Percentiles rank a stretch among this genome's conserved stretches.
Conservation (phyloP, 2,888 invertebrate genomes). For the Colletes collaris region DNA sequence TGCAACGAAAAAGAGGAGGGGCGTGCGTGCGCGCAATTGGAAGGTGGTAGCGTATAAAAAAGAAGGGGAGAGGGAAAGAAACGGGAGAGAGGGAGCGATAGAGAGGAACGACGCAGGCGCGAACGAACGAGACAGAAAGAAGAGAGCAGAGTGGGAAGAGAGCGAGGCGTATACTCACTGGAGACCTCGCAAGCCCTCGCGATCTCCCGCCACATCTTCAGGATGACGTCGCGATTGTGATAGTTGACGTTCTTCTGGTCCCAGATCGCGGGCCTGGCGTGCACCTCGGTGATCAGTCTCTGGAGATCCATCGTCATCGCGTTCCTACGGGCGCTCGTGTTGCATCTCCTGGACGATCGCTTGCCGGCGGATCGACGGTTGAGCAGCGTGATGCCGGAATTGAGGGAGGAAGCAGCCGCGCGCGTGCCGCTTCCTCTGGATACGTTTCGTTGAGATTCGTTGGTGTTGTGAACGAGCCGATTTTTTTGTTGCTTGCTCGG, state of each 20-base stretch:
- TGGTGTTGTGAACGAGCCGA: constrained; percentile 44
- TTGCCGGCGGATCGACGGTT: constrained; percentile 60
- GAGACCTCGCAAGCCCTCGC: constrained; percentile 75
- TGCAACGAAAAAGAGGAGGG: background rate
- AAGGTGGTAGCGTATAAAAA: background rate
- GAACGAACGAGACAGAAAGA: constrained; percentile 20
- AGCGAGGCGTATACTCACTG: constrained; percentile 69
- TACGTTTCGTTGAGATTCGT: constrained; percentile 47
- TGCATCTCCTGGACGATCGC: constrained; percentile 69
- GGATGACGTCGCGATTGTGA: constrained; percentile 75
- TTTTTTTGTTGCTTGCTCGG: constrained; percentile 34
- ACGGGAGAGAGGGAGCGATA: background rate
- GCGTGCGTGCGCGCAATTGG: background rate
- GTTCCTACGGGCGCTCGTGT: constrained; percentile 68
- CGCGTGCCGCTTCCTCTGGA: constrained; percentile 65
- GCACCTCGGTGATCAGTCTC: constrained; percentile 74
- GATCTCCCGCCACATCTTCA: constrained; percentile 76
- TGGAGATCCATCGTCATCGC: constrained; percentile 75
- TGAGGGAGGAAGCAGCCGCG: constrained; percentile 65
- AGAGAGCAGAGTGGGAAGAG: constrained; percentile 16
- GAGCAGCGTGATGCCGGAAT: constrained; percentile 67
- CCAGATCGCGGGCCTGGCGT: constrained; percentile 76
- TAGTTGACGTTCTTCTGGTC: constrained; percentile 77
- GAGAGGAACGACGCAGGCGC: constrained; percentile 19
- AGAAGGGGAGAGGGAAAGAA: background rate